These are phyloP conservation scores for Neodiprion fabricii DNA, from an alignment of 1,140 invertebrate species.

Conservation along the genomic window DNA sequence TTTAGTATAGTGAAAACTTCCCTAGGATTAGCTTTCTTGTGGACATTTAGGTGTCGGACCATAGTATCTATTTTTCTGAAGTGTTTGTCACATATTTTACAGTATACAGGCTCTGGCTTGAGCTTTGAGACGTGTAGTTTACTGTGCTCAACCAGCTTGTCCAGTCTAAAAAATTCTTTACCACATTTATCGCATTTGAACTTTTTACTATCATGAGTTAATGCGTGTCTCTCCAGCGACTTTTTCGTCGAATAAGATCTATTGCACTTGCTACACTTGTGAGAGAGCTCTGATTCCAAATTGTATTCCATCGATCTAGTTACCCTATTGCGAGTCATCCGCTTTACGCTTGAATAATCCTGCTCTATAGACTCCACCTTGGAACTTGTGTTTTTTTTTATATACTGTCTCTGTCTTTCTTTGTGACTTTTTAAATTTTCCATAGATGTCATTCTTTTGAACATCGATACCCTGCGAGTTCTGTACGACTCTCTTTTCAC, in stretches of 20 bases:
- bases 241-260: conserved; percentile 39
- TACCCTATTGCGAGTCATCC: conserved; percentile 14
- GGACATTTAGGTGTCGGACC: conserved; percentile 50
- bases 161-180: conserved; percentile 34
- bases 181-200: conserved; percentile 39
- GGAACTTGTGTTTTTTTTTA: conserved; percentile 39
- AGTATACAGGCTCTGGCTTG: conserved; percentile 38
- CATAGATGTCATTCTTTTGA: conserved; percentile 50
- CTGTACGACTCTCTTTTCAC: conserved; percentile 32
- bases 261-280: conserved; percentile 36
- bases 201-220: conserved; percentile 32
- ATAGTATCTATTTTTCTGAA: conserved; percentile 50
- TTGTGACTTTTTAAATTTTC: conserved; percentile 47
- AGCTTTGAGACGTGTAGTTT: conserved; percentile 38
- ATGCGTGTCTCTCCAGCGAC: conserved; percentile 36
- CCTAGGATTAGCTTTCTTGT: conserved; percentile 47
- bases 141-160: conserved; percentile 38
- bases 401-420: conserved; percentile 48
- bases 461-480: conserved; percentile 41
- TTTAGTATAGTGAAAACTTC: conserved; percentile 49
- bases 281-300: conserved; percentile 16
- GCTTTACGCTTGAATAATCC: conserved; percentile 23
- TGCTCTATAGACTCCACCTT: conserved; percentile 31
- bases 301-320: not conserved
- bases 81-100: conserved; percentile 49